Base-by-base conservation (phyloP, 2,797 vertebrate species). In the Moxostoma hubbsi region DNA sequence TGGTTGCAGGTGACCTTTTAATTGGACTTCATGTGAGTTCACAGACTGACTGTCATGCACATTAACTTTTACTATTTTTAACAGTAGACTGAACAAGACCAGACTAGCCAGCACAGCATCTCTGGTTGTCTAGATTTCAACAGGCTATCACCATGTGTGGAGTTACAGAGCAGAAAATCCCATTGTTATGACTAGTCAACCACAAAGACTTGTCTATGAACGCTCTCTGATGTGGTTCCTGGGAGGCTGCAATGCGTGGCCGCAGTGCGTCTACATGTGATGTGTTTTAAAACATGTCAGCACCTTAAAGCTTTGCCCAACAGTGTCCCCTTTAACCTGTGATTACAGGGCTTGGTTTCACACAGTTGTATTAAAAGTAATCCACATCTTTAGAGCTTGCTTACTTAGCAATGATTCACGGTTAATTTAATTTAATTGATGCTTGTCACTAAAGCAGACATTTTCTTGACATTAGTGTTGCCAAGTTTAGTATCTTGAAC, bases 161-260 rank as follows among this genome's bases (percentile, higher is more conserved):
- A 16, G 18, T 51, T 62, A 72, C 55, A 62, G 47, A 10, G 51
- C 54, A 84, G 81, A 83, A 85, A 77, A 80, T 51, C 68, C 80
- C 67, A 81, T 85, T 89, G 85, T 88, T 89, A 75, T 87, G 86
- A 83, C 82, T 87, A 84, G 77, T 73, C 16, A 46, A 77, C 63
- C 83, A 83, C 79, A 85, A 75, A 85, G 72, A 36, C 79, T 79
- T 7, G 63, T 84, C 81, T 85, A 51, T 36, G 57, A 75, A 6
- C 51, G 6, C 49, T 16, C 71, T 85, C 43, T 86, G 82, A 86
- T 86, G 83, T 88, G 85, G 81, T 84, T 84, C 61, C 13, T 55
- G 54, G 51, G 53, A 46, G 67, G 63, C 53, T 54, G 50, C 18
- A 15, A 82, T 79, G 57, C 62, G 55, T 43, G 71, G 9, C 54